Base-by-base conservation (phyloP, 2,888 invertebrate species). In the Malachius bipustulatus region DNA sequence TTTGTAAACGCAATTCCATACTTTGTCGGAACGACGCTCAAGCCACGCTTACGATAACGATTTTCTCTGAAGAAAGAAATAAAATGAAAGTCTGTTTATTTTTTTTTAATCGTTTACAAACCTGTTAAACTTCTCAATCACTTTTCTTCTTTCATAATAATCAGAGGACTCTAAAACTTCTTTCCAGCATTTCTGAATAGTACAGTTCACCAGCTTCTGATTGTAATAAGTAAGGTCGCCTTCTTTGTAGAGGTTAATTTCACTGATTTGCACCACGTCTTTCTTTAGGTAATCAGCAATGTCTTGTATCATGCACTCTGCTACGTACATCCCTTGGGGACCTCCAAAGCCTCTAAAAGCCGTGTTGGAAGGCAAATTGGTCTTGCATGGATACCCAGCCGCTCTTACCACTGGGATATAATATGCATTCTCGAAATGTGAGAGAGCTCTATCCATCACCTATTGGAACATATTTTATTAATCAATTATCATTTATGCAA, bases 311-410 rank as follows among this genome's bases (percentile, higher is more conserved):
- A 87, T 78, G 46, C 69, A 73, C 62, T 93, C 93, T 0, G 75
- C 82, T 2, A 79, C 73, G 54, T 84, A 82, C 88, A 90, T 88
- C 15, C 82, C 89, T 47, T 91, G 91, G 0, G 91, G 91, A 0
- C 79, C 88, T 4, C 91, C 91, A 52, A 90, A 91, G 2, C 90
- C 90, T 49, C 94, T 69, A 53, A 93, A 94, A 0, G 94, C 94
- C 0, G 93, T 94, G 56, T 90, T 90, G 0, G 90, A 89, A 0
- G 90, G 79, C 32, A 88, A 59, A 65, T 96, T 91, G 0, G 94
- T 96, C 62, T 74, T 81, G 54, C 93, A 94, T 8, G 77, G 66
- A 51, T 73, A 73, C 0, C 84, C 84, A 8, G 66, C 70, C 0
- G 84, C 74, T 43, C 74, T 70, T 0, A 77, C 68, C 46, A 81